Percentiles rank a stretch among this genome's conserved stretches.
phyloP scores from a whole-genome alignment of 2,888 invertebrate genomes.

The Vesta saturnalis region DNA sequence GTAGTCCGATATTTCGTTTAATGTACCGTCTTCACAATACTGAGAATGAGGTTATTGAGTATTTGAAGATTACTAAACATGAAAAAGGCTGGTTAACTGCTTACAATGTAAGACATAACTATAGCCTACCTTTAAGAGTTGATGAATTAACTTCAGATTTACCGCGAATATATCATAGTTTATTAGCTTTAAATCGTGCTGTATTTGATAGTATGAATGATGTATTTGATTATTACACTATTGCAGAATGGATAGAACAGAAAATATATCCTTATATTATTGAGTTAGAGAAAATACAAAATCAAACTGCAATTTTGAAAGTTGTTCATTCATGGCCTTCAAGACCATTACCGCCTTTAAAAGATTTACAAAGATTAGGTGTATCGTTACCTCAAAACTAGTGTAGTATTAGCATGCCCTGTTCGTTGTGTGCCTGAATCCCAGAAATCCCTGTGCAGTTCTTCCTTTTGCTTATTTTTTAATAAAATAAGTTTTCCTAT shows the following conservation, averaged over 20 bases:
- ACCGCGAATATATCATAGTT: constrained; percentile 68
- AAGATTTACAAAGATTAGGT: constrained; percentile 63
- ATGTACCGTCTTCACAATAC: constrained; percentile 61
- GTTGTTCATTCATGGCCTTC: constrained; percentile 68
- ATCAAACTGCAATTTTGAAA: constrained; percentile 65
- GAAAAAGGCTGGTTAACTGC: constrained; percentile 74
- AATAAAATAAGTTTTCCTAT: too few species aligned
- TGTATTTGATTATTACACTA: constrained; percentile 69
- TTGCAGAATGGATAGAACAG: constrained; percentile 75
- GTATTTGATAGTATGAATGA: constrained; percentile 68
- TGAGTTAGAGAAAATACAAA: constrained; percentile 66
- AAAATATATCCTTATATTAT: constrained; percentile 68
- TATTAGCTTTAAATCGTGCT: constrained; percentile 65
- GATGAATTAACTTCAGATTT: constrained; percentile 69
- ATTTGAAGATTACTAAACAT: constrained; percentile 54
- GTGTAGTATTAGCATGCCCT: constrained; percentile 11
- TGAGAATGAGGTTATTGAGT: constrained; percentile 61
- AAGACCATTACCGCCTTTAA: constrained; percentile 67
- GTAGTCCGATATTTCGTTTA: constrained; percentile 66
- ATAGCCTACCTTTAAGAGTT: constrained; percentile 72
- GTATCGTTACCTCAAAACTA: constrained; percentile 51
- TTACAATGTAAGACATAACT: constrained; percentile 75
- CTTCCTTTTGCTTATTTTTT: background rate
- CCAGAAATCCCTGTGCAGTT: too few species aligned
- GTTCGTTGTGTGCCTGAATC: constrained; percentile 9